phyloP scores from a whole-genome alignment of 2,113 vertebrate species.

The Esox niger region DNA sequence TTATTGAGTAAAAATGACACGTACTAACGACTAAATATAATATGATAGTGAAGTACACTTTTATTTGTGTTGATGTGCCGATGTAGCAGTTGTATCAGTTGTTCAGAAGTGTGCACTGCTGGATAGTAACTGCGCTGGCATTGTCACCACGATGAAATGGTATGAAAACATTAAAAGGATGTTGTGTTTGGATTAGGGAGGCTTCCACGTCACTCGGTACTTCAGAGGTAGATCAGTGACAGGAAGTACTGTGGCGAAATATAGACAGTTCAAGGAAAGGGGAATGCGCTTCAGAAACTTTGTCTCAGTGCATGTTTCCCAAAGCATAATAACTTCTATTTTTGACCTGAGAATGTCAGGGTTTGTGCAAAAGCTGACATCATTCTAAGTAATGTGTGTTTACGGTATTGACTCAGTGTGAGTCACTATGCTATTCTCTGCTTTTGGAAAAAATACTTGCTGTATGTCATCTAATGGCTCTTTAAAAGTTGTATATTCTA shows the following conservation, averaged over 20 bases:
- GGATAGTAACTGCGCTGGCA: background rate
- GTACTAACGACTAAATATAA: background rate
- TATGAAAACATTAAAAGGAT: conserved; percentile 44
- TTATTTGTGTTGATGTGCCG: background rate
- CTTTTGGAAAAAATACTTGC: conserved; percentile 28
- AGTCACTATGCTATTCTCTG: conserved; percentile 51
- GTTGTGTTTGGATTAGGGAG: conserved; percentile 39
- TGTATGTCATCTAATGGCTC: conserved; percentile 23
- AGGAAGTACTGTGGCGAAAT: conserved; percentile 56
- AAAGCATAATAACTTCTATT: conserved; percentile 58
- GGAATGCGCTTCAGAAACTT: conserved; percentile 35
- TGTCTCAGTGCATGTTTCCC: conserved; percentile 44
- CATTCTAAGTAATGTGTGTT: conserved; percentile 62
- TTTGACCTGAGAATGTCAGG: conserved; percentile 43
- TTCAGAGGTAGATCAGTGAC: conserved; percentile 47
- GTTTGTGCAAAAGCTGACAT: conserved; percentile 48
- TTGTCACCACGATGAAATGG: conserved; percentile 25
- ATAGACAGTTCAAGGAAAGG: conserved; percentile 6
- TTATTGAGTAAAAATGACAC: background rate
- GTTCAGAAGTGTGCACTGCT: background rate
- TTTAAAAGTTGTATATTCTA: conserved; percentile 12
- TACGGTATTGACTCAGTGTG: conserved; percentile 59
- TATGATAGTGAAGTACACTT: background rate
- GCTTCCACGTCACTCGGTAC: conserved; percentile 49
- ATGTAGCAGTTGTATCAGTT: no score